phyloP scores from a whole-genome alignment of 2,113 vertebrate species.

The Mola mola region DNA sequence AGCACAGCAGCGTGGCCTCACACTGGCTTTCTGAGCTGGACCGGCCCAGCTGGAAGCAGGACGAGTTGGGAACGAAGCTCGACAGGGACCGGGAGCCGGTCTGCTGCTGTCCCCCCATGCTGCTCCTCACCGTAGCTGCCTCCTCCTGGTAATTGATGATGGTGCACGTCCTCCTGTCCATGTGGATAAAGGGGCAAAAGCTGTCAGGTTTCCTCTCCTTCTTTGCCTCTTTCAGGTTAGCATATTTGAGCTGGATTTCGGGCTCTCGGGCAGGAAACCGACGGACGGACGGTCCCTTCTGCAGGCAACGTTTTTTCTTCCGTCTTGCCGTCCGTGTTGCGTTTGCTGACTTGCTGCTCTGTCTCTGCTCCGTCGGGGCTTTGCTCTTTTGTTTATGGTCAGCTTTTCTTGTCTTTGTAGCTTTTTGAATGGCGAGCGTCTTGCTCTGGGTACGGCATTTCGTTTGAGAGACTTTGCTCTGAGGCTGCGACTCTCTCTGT shows the following conservation, averaged over 20 bases:
- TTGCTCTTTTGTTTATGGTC: slow-evolving; percentile 15
- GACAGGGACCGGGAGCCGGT: background rate
- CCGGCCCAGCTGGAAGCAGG: slow-evolving; percentile 76
- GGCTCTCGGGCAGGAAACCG: slow-evolving; percentile 70
- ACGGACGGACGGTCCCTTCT: slow-evolving; percentile 3
- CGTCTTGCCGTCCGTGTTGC: slow-evolving; percentile 11
- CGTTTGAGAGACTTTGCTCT: background rate
- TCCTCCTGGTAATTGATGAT: slow-evolving; percentile 80
- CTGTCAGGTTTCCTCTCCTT: slow-evolving; percentile 36
- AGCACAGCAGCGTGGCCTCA: slow-evolving; percentile 62
- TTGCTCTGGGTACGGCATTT: background rate
- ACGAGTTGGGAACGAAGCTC: slow-evolving; percentile 72
- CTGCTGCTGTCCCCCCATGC: slow-evolving; percentile 3
- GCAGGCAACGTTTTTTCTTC: slow-evolving; percentile 36
- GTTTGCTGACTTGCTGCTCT: background rate
- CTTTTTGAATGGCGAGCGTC: background rate
- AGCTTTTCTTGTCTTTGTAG: slow-evolving; percentile 1
- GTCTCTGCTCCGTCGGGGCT: background rate
- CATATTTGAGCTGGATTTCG: slow-evolving; percentile 76
- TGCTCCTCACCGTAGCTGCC: slow-evolving; percentile 21
- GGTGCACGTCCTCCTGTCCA: slow-evolving; percentile 62
- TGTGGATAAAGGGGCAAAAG: slow-evolving; percentile 77
- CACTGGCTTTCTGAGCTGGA: slow-evolving; percentile 18
- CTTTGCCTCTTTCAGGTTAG: slow-evolving; percentile 54
- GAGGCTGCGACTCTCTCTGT: background rate